A percentile compares a stretch with the other conserved stretches of the same genome.
Conservation (phyloP, 2,113 vertebrate genomes). For the Anhinga rufa region DNA sequence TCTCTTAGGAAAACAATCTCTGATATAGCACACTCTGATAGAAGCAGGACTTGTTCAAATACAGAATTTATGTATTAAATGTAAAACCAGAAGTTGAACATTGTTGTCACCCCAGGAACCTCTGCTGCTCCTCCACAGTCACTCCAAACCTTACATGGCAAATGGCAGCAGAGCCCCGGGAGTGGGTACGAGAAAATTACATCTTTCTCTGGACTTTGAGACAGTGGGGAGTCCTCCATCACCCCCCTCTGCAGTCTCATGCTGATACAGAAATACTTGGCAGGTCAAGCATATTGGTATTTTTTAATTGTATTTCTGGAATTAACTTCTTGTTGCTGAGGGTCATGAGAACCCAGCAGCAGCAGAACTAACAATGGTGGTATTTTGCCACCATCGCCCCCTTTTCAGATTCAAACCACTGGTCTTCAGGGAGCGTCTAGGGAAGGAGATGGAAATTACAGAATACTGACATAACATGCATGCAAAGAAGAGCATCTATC, state of each 20-base stretch:
- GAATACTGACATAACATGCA: background rate
- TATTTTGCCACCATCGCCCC: slow-evolving; percentile 18
- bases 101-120: background rate
- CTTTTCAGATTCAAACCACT: background rate
- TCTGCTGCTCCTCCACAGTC: background rate
- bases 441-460: background rate
- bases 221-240: background rate
- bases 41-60: background rate
- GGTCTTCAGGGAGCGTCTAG: background rate
- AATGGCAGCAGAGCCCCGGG: background rate
- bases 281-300: slow-evolving; percentile 50
- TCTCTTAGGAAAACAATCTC: background rate
- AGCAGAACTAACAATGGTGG: slow-evolving; percentile 37
- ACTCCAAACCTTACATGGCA: background rate
- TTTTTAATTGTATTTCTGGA: slow-evolving; percentile 59
- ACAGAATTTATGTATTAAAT: background rate
- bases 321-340: slow-evolving; percentile 32
- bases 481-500: background rate
- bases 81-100: background rate
- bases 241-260: background rate
- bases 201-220: background rate
- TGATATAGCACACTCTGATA: background rate
- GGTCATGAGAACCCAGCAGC: slow-evolving; percentile 44
- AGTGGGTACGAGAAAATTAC: background rate
- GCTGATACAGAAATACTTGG: slow-evolving; percentile 48